A percentile compares a stretch with the other conserved stretches of the same genome.
phyloP scores from a whole-genome alignment of 1,140 invertebrate species.

The Calosoma granatense region DNA sequence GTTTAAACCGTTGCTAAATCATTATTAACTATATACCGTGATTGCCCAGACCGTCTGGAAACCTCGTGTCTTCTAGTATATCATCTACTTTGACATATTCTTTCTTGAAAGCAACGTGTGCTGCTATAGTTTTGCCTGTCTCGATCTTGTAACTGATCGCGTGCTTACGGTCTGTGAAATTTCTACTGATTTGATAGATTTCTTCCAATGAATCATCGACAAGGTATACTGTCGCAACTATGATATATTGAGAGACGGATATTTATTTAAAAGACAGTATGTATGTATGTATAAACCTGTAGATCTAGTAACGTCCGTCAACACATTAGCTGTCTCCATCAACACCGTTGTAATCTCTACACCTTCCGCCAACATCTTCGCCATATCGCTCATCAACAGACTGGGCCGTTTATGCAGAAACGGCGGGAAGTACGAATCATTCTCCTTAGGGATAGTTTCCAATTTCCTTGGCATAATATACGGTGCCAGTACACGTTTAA shows the following conservation, averaged over 20 bases:
- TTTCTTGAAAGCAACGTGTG: slow-evolving; percentile 41
- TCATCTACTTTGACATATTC: slow-evolving; percentile 40
- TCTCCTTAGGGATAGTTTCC: no score
- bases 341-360: slow-evolving; percentile 40
- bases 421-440: no score
- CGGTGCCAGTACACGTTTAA: slow-evolving; percentile 40
- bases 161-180: slow-evolving; percentile 33
- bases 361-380: slow-evolving; percentile 37
- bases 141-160: slow-evolving; percentile 42
- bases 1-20: no score
- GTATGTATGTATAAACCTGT: slow-evolving; percentile 24
- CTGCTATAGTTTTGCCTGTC: slow-evolving; percentile 38
- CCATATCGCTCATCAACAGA: slow-evolving; percentile 28
- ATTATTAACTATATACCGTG: slow-evolving; percentile 19
- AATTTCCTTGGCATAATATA: no score
- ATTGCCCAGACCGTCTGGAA: slow-evolving; percentile 38
- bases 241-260: not conserved
- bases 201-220: slow-evolving; percentile 39
- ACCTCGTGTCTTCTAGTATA: slow-evolving; percentile 37
- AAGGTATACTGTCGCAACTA: slow-evolving; percentile 40
- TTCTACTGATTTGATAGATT: slow-evolving; percentile 37
- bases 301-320: slow-evolving; percentile 40
- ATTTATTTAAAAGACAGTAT: slow-evolving; percentile 9
- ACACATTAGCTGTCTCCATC: slow-evolving; percentile 41
- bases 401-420: slow-evolving; percentile 29